These are phyloP conservation scores for Chelonus formosanus DNA, from an alignment of 2,888 invertebrate species.

Conservation along the genomic window DNA sequence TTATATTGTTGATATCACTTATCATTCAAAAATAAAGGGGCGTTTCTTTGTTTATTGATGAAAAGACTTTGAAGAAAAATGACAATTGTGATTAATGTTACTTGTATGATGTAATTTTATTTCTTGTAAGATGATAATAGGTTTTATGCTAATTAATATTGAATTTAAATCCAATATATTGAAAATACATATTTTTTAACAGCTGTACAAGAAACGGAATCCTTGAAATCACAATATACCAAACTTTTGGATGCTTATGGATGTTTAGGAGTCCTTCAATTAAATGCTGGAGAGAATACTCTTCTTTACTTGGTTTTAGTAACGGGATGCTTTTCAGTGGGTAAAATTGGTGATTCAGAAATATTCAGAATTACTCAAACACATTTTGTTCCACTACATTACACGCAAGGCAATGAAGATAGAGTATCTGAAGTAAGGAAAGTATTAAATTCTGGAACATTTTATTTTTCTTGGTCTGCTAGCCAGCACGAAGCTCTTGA, in stretches of 20 bases:
- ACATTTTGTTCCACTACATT: constrained; percentile 86
- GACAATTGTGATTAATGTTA: too few species aligned
- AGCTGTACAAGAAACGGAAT: constrained; percentile 88
- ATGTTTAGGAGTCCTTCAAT: constrained; percentile 91
- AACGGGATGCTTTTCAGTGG: constrained; percentile 95
- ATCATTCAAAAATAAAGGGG: too few species aligned
- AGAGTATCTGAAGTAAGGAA: constrained; percentile 77
- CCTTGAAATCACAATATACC: constrained; percentile 86
- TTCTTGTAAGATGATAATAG: too few species aligned
- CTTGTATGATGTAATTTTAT: too few species aligned
- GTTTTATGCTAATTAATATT: too few species aligned
- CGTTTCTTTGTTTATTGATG: too few species aligned
- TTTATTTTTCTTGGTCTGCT: constrained; percentile 91
- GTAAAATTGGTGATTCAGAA: constrained; percentile 94
- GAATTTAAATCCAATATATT: too few species aligned
- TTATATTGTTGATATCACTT: too few species aligned
- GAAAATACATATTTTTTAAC: constrained; percentile 44
- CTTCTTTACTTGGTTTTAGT: constrained; percentile 91
- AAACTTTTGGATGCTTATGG: constrained; percentile 96
- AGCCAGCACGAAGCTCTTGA: constrained; percentile 74
- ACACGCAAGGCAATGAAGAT: constrained; percentile 72
- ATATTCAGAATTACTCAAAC: constrained; percentile 95
- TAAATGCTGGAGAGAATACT: constrained; percentile 85
- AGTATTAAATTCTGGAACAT: constrained; percentile 96
- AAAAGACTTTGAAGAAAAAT: too few species aligned